Conservation (phyloP, 2,113 vertebrate species). For the Dermatemys mawii region DNA sequence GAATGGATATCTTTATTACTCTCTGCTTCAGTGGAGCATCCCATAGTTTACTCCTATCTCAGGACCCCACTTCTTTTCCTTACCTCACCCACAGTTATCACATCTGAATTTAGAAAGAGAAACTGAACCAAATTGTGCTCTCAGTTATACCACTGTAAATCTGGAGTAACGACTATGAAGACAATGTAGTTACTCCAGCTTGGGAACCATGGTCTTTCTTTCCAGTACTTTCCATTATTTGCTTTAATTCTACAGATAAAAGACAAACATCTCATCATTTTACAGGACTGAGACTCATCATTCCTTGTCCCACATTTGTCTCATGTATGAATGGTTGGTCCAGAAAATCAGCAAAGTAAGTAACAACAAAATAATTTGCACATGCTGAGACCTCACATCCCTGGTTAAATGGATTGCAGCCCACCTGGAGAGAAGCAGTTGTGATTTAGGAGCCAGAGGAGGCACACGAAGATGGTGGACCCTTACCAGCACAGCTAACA, state of each 20-base stretch:
- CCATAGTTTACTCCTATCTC: neutral
- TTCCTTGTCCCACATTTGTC: neutral
- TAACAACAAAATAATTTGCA: neutral
- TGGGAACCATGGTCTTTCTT: neutral
- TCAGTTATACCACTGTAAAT: neutral
- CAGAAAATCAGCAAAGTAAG: neutral
- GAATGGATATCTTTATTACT: neutral
- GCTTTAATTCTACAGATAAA: neutral
- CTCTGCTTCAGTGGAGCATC: neutral
- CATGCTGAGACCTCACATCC: neutral
- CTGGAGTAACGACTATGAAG: neutral
- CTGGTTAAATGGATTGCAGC: neutral
- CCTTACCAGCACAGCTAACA: neutral
- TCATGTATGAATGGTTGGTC: neutral
- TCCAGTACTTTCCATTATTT: neutral
- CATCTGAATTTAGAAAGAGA: neutral
- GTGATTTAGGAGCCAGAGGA: neutral
- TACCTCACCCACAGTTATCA: neutral
- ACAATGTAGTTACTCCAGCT: neutral
- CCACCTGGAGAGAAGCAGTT: neutral
- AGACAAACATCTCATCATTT: neutral
- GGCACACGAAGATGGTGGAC: accelerated
- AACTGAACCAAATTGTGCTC: neutral
- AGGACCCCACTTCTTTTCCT: neutral
- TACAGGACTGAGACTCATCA: neutral